Evolutionary conservation across 2,888 invertebrate genomes (phyloP).

Genomic region (Lasioglossum calceatum): DNA sequence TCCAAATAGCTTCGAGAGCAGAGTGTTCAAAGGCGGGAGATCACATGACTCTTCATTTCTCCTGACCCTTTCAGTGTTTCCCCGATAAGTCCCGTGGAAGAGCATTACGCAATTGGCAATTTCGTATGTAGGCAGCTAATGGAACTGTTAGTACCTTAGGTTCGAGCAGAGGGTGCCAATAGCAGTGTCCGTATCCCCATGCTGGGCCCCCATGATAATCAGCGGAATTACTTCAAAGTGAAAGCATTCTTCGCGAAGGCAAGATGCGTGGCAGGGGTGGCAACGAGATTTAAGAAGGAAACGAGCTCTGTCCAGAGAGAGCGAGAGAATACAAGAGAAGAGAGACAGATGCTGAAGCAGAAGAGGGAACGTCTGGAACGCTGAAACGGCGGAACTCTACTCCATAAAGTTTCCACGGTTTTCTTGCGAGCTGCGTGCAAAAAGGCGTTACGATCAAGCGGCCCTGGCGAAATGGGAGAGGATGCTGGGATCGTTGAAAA

Average conservation of each 20-base stretch:
- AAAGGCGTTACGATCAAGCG: slow-evolving; percentile 37
- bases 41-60: background rate
- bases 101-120: slow-evolving; percentile 6
- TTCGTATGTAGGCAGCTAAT: background rate
- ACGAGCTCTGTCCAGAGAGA: background rate
- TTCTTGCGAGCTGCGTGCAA: slow-evolving; percentile 36
- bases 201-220: background rate
- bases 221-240: background rate
- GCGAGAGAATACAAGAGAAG: background rate
- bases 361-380: slow-evolving; percentile 7
- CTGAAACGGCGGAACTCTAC: slow-evolving; percentile 31
- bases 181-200: background rate
- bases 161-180: background rate
- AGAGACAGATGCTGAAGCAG: background rate
- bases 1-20: background rate
- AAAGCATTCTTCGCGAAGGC: background rate
- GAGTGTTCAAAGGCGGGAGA: background rate
- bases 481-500: slow-evolving; percentile 10
- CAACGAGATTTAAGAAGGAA: background rate
- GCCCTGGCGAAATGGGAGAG: background rate
- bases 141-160: background rate
- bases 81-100: background rate
- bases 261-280: background rate
- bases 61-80: background rate
- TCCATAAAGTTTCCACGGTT: slow-evolving; percentile 42